A percentile compares a stretch with the other conserved stretches of the same genome.
Conservation (phyloP, 2,888 invertebrate species). For the Netelia melanura region DNA sequence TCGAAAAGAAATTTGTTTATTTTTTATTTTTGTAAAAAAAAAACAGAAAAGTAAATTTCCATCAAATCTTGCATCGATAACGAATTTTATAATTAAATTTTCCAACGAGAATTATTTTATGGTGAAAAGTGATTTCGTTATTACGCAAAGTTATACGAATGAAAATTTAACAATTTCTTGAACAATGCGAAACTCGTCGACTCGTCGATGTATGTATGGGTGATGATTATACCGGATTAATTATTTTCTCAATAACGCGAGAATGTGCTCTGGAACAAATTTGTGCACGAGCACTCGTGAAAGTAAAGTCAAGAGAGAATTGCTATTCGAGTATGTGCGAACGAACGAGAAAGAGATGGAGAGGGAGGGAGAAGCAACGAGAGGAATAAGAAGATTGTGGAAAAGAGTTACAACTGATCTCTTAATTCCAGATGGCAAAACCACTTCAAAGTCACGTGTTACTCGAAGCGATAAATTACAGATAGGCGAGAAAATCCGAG, state of each 20-base stretch:
- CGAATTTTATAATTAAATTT: no score
- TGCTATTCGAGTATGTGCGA: slow-evolving; percentile 9
- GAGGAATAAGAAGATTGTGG: slow-evolving; percentile 1
- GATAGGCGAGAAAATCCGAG: slow-evolving; percentile 25
- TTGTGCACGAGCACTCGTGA: background rate
- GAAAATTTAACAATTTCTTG: no score
- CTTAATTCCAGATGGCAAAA: slow-evolving; percentile 53
- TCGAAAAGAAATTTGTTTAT: no score
- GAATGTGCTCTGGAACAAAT: no score
- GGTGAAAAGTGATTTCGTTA: no score
- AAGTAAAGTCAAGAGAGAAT: slow-evolving; percentile 20
- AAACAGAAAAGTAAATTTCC: no score
- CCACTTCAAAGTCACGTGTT: slow-evolving; percentile 35
- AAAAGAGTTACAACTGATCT: slow-evolving; percentile 20
- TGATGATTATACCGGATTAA: background rate
- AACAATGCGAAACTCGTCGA: no score
- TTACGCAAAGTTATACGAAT: no score
- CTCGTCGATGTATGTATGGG: background rate
- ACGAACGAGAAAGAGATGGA: slow-evolving; percentile 12
- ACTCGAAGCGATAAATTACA: slow-evolving; percentile 40
- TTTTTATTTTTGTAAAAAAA: no score
- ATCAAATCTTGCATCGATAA: no score
- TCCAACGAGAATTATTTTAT: no score
- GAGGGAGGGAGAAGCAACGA: slow-evolving; percentile 5
- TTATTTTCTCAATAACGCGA: no score